Evolutionary conservation across 2,888 invertebrate genomes (phyloP).

Genomic region (Ernsta delagoae): DNA sequence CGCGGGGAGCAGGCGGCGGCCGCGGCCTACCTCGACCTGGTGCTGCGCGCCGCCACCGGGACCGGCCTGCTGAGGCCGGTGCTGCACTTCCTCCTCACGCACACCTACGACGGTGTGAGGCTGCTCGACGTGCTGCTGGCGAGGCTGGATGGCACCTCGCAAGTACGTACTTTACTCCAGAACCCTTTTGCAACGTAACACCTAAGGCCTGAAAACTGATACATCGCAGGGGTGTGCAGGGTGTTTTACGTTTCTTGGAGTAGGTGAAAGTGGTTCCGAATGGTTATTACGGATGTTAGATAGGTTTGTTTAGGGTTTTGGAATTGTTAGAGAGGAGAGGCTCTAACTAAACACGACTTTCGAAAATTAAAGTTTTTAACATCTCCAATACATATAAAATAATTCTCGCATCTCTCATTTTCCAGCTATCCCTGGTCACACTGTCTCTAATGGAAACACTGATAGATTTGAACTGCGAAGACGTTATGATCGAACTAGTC

Average conservation of each 20-base stretch:
- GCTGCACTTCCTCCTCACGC: conserved; percentile 92
- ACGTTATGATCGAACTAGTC: conserved; percentile 96
- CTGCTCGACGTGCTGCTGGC: conserved; percentile 93
- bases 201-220: too few relatives aligned
- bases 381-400: too few relatives aligned
- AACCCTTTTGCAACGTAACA: too few relatives aligned
- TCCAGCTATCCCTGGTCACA: conserved; percentile 93
- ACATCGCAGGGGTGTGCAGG: too few relatives aligned
- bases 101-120: conserved; percentile 93
- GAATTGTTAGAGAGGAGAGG: too few relatives aligned
- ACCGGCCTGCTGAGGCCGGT: conserved; percentile 93
- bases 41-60: conserved; percentile 94
- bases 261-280: too few relatives aligned
- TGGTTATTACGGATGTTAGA: too few relatives aligned
- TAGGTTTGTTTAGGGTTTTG: too few relatives aligned
- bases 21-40: conserved; percentile 95
- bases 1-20: conserved; percentile 68
- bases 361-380: too few relatives aligned
- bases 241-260: too few relatives aligned
- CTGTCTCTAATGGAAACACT: conserved; percentile 96
- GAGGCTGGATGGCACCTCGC: conserved; percentile 90
- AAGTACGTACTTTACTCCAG: conserved; percentile 86
- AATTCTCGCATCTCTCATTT: conserved; percentile 33
- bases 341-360: too few relatives aligned
- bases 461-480: conserved; percentile 96